Evolutionary conservation across 2,888 invertebrate genomes (phyloP), one percentile per base, ranked within the genome.

Genomic region (Ceramica pisi): DNA sequence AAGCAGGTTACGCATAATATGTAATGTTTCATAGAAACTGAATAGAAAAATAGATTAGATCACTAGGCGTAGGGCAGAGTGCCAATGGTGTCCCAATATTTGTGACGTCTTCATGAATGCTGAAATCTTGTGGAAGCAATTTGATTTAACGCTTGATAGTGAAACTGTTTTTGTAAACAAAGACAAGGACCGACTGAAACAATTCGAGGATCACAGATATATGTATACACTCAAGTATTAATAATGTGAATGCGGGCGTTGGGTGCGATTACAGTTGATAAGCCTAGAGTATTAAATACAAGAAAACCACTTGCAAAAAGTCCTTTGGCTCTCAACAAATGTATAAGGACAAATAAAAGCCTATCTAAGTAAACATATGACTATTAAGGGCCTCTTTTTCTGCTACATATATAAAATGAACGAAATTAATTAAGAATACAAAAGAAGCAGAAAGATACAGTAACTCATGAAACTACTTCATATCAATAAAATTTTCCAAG

Each of bases 401-500:
- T 38, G 19, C 21, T 41, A 41, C 14, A 41, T 14, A 9, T 5
- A 67, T 26, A 9, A 38, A 66, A 55, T 66, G 53, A n/a, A 12
- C 6, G 2, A 48, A 48, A 26, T 26, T 19, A 35, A 44, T 50
- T 21, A 19, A 35, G 48, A 53, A 1, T 9, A 56, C 48, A 14
- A 60, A 74, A 41, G 3, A 46, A 46, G 31, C 31, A 31, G 31
- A 31, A 48, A 64, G 21, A 48, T 41, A 21, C 9, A 41, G 10
- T 60, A 41, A 21, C 19, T 14, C 19, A 38, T 38, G 3, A 46
- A 51, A 79, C 8, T 23, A 16, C 41, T 55, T 51, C 5, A 21
- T 67, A 66, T 64, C 61, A 74, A 65, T 73, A 69, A 26, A 55
- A 21, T 12, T 3, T 74, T 72, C 63, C 66, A 66, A 81, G 72